These are phyloP conservation scores for Pantala flavescens DNA, from an alignment of 1,140 invertebrate species.

Conservation along the genomic window DNA sequence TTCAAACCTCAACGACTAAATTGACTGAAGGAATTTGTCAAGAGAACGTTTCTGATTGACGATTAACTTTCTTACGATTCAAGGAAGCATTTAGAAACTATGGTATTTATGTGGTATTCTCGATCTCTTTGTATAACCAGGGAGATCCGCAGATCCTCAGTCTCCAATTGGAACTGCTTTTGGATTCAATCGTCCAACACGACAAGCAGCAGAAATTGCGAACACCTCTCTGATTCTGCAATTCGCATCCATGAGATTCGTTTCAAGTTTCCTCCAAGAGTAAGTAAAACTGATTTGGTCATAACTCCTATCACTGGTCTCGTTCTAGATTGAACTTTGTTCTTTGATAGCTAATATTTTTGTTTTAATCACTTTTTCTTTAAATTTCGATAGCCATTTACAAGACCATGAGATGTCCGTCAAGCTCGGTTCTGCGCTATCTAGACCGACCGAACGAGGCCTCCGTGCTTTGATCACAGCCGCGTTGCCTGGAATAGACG, in stretches of 20 bases:
- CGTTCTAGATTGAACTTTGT: no score
- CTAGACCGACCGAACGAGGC: not conserved
- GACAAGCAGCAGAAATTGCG: slow-evolving; percentile 39
- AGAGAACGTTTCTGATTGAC: no score
- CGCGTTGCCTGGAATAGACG: slow-evolving; percentile 37
- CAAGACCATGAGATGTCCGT: slow-evolving; percentile 34
- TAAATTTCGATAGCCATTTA: slow-evolving; percentile 30
- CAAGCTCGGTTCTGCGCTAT: slow-evolving; percentile 23
- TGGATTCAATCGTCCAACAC: slow-evolving; percentile 40
- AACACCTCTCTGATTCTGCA: slow-evolving; percentile 44
- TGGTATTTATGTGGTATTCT: no score
- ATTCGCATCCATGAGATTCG: slow-evolving; percentile 38
- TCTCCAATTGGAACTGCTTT: slow-evolving; percentile 39
- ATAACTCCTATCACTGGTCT: no score
- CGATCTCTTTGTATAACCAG: no score
- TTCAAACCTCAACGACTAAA: no score
- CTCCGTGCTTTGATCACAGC: slow-evolving; percentile 28
- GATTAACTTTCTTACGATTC: no score
- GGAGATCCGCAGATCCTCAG: slow-evolving; percentile 34
- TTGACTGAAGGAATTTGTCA: no score
- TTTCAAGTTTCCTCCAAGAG: slow-evolving; percentile 34
- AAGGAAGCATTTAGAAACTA: no score
- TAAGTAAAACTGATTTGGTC: no score
- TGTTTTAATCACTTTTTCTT: no score
- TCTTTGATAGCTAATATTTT: no score